A percentile compares a stretch with the other conserved stretches of the same genome.
phyloP scores from a whole-genome alignment of 1,140 invertebrate species.

The Drosophila takahashii region DNA sequence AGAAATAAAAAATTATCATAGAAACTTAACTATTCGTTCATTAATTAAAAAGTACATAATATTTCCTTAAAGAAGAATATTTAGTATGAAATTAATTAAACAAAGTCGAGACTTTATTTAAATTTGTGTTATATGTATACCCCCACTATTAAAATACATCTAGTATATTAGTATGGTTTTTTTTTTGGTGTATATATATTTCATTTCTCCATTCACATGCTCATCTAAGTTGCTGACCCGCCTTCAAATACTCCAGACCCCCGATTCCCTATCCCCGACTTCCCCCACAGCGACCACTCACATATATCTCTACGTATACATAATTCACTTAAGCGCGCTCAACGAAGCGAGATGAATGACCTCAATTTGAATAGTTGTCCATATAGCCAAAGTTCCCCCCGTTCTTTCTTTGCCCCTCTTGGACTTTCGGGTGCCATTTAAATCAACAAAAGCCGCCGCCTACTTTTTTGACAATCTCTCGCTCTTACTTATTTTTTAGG shows the following conservation, averaged over 20 bases:
- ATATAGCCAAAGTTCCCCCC: conserved; percentile 27
- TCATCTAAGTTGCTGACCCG: conserved; percentile 30
- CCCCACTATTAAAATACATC: too few species aligned
- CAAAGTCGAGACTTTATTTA: too few species aligned
- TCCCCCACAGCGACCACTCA: not conserved
- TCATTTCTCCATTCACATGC: conserved; percentile 32
- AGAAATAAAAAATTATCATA: too few species aligned
- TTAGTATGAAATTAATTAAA: too few species aligned
- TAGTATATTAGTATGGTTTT: too few species aligned
- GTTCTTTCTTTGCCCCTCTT: not conserved
- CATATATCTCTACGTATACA: conserved; percentile 50
- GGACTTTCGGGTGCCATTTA: conserved; percentile 76
- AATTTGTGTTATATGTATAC: too few species aligned
- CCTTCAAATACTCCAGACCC: conserved; percentile 2
- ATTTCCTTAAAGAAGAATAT: too few species aligned
- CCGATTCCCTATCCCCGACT: not conserved
- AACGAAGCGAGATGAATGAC: conserved; percentile 84
- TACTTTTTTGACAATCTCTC: conserved; percentile 63
- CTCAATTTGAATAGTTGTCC: conserved; percentile 83
- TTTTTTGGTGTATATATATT: not conserved
- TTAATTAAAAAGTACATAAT: too few species aligned
- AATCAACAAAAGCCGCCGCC: conserved; percentile 74
- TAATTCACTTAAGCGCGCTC: conserved; percentile 81
- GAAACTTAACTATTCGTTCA: too few species aligned
- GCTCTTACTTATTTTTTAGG: conserved; percentile 46